Percentiles rank a stretch among this genome's conserved stretches.
Evolutionary conservation across 2,113 vertebrate species (phyloP).

Genomic region (Pseudolaguvia tuberculata): DNA sequence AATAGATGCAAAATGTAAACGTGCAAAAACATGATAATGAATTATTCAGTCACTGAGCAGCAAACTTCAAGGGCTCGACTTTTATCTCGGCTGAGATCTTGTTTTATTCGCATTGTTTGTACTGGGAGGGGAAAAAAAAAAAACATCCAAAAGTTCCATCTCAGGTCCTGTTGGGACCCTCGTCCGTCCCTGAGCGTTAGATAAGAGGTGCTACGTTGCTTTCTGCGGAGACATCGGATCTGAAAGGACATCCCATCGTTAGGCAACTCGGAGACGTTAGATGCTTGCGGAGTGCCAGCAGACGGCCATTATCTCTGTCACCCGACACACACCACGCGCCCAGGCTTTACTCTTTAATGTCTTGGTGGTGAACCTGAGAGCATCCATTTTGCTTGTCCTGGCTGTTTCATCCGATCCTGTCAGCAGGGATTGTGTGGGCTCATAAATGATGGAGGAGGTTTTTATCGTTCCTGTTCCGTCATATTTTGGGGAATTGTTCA

Average conservation of each 20-base stretch:
- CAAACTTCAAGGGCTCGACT: neutral
- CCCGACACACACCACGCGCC: conserved; percentile 50
- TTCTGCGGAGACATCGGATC: conserved; percentile 42
- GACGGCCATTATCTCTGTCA: conserved; percentile 54
- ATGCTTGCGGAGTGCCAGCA: conserved; percentile 38
- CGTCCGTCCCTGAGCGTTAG: conserved; percentile 28
- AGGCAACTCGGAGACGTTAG: conserved; percentile 41
- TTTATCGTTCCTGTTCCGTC: conserved; percentile 33
- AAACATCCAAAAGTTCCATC: conserved; percentile 21
- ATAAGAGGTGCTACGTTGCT: conserved; percentile 40
- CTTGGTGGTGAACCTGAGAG: conserved; percentile 61
- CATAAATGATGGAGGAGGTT: conserved; percentile 59
- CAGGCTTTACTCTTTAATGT: conserved; percentile 50
- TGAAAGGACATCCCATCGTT: conserved; percentile 50
- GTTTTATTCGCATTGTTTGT: conserved; percentile 15
- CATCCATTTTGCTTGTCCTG: conserved; percentile 60
- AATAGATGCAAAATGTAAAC: too few species aligned
- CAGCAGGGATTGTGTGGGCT: conserved; percentile 37
- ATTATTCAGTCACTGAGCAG: too few species aligned
- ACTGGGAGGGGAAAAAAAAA: conserved; percentile 5
- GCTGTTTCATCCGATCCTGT: conserved; percentile 50
- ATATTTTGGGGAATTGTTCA: conserved; percentile 27
- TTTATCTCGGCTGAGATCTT: neutral
- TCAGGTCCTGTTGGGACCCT: conserved; percentile 47
- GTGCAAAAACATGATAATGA: too few species aligned